Evolutionary conservation across 2,797 vertebrate genomes (phyloP).

Genomic region (Perodicticus potto): DNA sequence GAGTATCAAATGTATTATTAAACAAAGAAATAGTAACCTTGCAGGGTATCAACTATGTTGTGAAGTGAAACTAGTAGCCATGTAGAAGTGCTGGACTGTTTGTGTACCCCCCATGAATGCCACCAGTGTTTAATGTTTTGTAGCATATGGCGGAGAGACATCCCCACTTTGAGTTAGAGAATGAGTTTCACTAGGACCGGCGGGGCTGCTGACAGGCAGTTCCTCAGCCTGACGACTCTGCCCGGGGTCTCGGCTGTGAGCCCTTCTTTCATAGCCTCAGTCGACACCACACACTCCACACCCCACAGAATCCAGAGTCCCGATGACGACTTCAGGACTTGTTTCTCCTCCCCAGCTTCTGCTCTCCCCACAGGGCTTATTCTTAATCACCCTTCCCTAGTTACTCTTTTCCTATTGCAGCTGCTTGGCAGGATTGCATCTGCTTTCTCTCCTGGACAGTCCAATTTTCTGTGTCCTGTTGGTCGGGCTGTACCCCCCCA

Average conservation of each 20-base stretch:
- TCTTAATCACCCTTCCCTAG: neutral
- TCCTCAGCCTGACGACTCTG: neutral
- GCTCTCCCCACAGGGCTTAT: neutral
- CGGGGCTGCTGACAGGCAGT: too few species aligned
- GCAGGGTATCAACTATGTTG: too few species aligned
- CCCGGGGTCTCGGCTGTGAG: neutral
- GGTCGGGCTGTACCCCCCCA: too few species aligned
- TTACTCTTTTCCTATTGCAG: neutral
- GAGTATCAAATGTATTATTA: too few species aligned
- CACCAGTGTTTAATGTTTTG: too few species aligned
- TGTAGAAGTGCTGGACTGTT: neutral
- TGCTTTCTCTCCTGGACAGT: neutral
- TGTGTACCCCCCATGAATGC: neutral
- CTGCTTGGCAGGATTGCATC: neutral
- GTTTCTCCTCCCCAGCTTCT: neutral
- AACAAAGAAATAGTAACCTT: too few species aligned
- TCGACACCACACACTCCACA: neutral
- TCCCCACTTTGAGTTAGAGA: neutral
- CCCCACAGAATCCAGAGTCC: neutral
- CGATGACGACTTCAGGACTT: neutral
- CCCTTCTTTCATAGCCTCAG: neutral
- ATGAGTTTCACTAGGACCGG: neutral
- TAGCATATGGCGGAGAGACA: too few species aligned
- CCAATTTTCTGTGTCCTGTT: neutral
- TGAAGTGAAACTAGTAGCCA: too few species aligned